Conservation (phyloP, 2,888 invertebrate species). For the Epirrhoe tristata region DNA sequence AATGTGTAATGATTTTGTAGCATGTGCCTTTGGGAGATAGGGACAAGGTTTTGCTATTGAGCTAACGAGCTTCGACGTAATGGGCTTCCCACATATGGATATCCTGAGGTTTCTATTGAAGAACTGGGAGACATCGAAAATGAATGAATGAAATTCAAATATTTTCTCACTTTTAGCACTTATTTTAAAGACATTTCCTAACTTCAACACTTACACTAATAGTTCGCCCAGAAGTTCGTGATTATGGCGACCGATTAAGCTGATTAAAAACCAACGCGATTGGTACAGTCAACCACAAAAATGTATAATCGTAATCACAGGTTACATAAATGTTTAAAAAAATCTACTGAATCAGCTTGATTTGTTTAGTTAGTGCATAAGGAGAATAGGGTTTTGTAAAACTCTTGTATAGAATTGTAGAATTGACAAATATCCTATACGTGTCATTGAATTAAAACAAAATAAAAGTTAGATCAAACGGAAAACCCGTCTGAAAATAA, state of each 20-base stretch:
- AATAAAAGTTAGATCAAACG: neutral
- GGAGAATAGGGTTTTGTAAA: too few relatives aligned
- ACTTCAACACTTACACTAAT: neutral
- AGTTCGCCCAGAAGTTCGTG: neutral
- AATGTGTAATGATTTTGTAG: constrained; percentile 27
- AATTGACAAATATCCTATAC: neutral
- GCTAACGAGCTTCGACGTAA: constrained; percentile 11
- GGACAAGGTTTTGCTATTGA: constrained; percentile 12
- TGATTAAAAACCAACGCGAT: neutral
- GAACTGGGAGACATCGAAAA: neutral
- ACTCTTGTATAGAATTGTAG: too few relatives aligned
- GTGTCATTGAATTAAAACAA: neutral
- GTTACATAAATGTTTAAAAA: too few relatives aligned
- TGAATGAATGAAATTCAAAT: neutral
- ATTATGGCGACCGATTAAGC: neutral
- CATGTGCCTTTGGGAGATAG: constrained; percentile 15
- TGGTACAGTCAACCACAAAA: neutral
- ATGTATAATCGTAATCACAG: neutral
- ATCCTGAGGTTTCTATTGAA: neutral
- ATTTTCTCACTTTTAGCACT: neutral
- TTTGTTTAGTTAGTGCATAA: too few relatives aligned
- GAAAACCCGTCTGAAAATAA: constrained; percentile 4
- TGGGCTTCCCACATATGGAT: neutral
- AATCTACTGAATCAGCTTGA: too few relatives aligned
- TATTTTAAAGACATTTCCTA: neutral